phyloP scores from a whole-genome alignment of 1,140 invertebrate species.

The Augochlora pura region DNA sequence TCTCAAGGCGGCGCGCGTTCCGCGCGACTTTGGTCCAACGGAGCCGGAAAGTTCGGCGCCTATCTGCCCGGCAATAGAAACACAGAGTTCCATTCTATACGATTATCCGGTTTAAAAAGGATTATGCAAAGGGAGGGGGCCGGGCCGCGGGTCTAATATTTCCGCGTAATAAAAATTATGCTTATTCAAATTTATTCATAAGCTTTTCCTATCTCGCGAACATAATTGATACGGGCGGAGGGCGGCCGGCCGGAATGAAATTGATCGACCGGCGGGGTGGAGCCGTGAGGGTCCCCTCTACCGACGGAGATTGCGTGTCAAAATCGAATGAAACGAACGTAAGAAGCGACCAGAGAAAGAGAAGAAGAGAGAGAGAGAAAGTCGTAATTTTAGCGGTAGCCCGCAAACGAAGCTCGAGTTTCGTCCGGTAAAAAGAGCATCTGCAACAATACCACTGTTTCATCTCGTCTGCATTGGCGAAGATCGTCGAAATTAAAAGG shows the following conservation, averaged over 20 bases:
- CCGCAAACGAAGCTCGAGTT: neutral
- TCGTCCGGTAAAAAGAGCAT: neutral
- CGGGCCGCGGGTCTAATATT: conserved; percentile 44
- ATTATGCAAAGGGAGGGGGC: conserved; percentile 45
- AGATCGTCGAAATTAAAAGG: no score
- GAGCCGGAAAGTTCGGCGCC: neutral
- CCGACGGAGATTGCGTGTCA: conserved; percentile 9
- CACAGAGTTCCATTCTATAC: conserved; percentile 33
- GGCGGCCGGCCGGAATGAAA: conserved; percentile 7
- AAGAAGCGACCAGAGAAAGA: neutral
- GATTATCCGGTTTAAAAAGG: conserved; percentile 44
- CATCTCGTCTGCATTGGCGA: no score
- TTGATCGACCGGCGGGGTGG: conserved; percentile 5
- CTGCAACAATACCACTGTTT: neutral
- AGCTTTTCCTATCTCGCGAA: conserved; percentile 30
- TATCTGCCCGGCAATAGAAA: conserved; percentile 25
- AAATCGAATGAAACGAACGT: conserved; percentile 19
- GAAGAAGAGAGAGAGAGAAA: neutral
- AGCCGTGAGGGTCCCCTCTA: neutral
- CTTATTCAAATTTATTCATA: conserved; percentile 62
- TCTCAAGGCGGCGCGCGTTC: no score
- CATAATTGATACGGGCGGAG: conserved; percentile 44
- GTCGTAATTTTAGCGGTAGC: conserved; percentile 12
- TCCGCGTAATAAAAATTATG: conserved; percentile 43
- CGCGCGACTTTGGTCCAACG: neutral